Conservation (phyloP, 2,888 invertebrate genomes). For the Nysson spinosus region DNA sequence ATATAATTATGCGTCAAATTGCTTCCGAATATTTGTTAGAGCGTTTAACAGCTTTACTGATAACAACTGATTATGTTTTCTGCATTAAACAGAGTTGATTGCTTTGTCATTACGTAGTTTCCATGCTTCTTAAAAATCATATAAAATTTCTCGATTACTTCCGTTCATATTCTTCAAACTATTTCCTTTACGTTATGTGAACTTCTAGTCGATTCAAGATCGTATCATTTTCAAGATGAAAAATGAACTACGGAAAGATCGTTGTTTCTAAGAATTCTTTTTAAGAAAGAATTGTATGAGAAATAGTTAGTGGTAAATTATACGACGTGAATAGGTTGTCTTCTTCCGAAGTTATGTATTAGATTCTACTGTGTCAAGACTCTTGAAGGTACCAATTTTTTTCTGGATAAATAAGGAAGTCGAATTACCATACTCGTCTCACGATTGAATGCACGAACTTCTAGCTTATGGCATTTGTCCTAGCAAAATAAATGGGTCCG, state of each 20-base stretch:
- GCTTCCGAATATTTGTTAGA: neutral
- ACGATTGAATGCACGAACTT: conserved; percentile 67
- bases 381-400: conserved; percentile 29
- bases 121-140: too few relatives aligned
- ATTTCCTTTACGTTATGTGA: too few relatives aligned
- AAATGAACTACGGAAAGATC: too few relatives aligned
- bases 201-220: too few relatives aligned
- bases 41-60: neutral
- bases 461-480: conserved; percentile 55
- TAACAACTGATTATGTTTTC: neutral
- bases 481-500: conserved; percentile 71
- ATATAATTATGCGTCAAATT: neutral
- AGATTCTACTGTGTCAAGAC: conserved; percentile 6
- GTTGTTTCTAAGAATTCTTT: too few relatives aligned
- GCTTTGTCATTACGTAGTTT: too few relatives aligned
- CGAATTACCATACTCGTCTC: conserved; percentile 68
- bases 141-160: too few relatives aligned
- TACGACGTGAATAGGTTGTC: conserved; percentile 7
- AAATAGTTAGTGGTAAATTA: conserved; percentile 15
- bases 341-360: neutral
- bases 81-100: too few relatives aligned
- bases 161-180: too few relatives aligned
- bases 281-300: too few relatives aligned
- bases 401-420: conserved; percentile 66
- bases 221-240: too few relatives aligned